A percentile compares a stretch with the other conserved stretches of the same genome.
phyloP scores from a whole-genome alignment of 2,888 invertebrate species.

The Rotaria magnacalcarata region DNA sequence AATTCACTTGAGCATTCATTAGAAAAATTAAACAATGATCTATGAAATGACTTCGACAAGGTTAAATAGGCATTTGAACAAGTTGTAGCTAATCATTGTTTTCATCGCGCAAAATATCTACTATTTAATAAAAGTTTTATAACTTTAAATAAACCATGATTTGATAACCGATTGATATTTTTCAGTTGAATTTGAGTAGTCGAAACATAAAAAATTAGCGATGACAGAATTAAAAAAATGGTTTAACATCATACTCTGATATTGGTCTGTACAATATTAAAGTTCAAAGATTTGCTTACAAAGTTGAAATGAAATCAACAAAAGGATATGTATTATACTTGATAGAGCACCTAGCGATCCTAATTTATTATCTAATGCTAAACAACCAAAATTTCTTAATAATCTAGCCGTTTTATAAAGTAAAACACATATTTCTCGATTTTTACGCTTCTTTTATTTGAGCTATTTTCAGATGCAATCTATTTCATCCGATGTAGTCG shows the following conservation, averaged over 20 bases:
- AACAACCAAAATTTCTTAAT: background rate
- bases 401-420: background rate
- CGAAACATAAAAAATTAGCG: slow-evolving; percentile 14
- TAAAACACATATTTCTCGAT: background rate
- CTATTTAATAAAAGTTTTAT: background rate
- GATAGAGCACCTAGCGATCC: background rate
- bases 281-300: background rate
- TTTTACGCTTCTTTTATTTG: background rate
- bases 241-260: slow-evolving; percentile 15
- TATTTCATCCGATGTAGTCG: background rate
- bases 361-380: background rate
- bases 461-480: background rate
- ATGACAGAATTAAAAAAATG: background rate
- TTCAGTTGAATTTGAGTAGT: background rate
- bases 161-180: background rate
- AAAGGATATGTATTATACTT: slow-evolving; percentile 19
- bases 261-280: slow-evolving; percentile 9
- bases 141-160: background rate
- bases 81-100: background rate
- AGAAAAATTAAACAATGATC: background rate
- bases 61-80: background rate
- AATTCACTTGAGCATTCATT: background rate
- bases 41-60: background rate
- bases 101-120: background rate
- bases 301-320: slow-evolving; percentile 19